Evolutionary conservation across 2,888 invertebrate genomes (phyloP), one percentile per base, ranked within the genome.

Genomic region (Xestobium rufovillosum): DNA sequence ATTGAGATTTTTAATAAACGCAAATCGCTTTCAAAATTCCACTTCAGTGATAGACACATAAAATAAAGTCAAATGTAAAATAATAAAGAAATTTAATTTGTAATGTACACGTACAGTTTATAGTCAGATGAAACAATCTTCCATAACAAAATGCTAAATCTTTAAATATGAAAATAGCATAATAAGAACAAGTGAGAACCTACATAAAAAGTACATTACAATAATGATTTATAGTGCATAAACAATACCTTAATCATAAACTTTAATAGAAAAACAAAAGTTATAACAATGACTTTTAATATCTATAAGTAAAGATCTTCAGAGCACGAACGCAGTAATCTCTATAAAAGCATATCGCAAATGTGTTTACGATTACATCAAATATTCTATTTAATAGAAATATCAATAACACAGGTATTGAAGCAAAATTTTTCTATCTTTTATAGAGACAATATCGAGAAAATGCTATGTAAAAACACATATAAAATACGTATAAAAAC

Each of bases 251-350:
- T 59, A 58, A 51, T 57, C 60, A 60, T 60, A 61, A 62, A 54
- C 55, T 61, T 58, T 51, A 61, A 63, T 63, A 62, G 59, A 62
- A 63, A 65, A 63, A 63, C 60, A 65, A 60, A 60, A 59, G 52
- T 53, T 57, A 61, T 63, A 63, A 64, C 63, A 63, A 63, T 60
- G 56, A 58, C 53, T 50, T 52, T 52, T 52, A 63, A 61, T 60
- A 62, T 59, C 57, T 46, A 61, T 55, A 56, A 54, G 53, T 52
- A 50, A 43, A 46, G 42, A 37, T 42, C 43, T 45, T 37, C 36
- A 36, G 15, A 12, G 9, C 12, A 29, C 19, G 11, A 32, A 19
- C 6, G 23, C 23, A 19, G 23, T 19, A 8, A 19, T 8, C 23
- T n/a, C n/a, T 19, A 8, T 19, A n/a, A n/a, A n/a, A n/a, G n/a